These are phyloP conservation scores for Ooceraea biroi DNA, from an alignment of 1,140 invertebrate genomes.

Conservation along the genomic window DNA sequence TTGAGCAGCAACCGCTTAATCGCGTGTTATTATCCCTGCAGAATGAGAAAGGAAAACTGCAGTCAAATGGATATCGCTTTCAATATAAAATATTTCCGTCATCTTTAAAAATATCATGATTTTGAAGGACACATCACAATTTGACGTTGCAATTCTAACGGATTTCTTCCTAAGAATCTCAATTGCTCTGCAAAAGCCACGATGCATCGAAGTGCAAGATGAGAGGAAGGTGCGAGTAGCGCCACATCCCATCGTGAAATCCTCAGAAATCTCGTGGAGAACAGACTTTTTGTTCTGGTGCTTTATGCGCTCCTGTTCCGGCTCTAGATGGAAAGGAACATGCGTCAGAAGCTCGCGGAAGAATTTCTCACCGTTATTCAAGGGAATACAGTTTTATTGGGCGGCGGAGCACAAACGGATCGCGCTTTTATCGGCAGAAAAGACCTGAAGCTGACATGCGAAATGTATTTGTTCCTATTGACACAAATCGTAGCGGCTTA, in stretches of 20 bases:
- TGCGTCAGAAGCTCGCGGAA: conserved; percentile 31
- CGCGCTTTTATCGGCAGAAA: conserved; percentile 58
- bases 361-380: conserved; percentile 53
- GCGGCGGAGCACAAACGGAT: conserved; percentile 47
- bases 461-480: conserved; percentile 57
- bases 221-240: conserved; percentile 36
- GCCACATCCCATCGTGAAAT: conserved; percentile 47
- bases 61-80: neutral
- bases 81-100: neutral
- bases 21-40: neutral
- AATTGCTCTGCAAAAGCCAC: conserved; percentile 5
- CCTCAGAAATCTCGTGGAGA: conserved; percentile 39
- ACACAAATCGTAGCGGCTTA: conserved; percentile 54
- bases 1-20: conserved; percentile 9
- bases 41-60: neutral
- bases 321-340: conserved; percentile 39
- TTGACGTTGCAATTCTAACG: conserved; percentile 25
- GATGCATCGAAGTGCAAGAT: conserved; percentile 25
- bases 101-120: neutral
- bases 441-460: conserved; percentile 27
- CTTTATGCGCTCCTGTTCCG: conserved; percentile 41
- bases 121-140: conserved; percentile 5
- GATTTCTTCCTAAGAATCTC: conserved; percentile 31
- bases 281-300: conserved; percentile 46
- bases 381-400: conserved; percentile 58